Conservation (phyloP, 2,113 vertebrate genomes). For the Leptocoma aspasia region DNA sequence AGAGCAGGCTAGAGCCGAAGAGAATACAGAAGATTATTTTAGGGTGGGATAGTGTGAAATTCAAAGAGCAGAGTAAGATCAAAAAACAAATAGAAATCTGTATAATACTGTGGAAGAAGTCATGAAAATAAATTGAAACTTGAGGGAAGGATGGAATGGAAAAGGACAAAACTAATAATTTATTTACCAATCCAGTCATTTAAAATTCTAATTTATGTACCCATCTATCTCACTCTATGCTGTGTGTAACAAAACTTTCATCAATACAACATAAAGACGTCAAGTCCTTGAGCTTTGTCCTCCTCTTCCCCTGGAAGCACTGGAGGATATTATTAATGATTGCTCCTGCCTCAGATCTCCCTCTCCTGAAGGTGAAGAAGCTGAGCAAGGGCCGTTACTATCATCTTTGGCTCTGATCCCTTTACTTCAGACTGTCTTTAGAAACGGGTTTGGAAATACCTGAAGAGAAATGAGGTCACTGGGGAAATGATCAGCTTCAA, state of each 20-base stretch:
- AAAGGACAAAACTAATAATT: slow-evolving; percentile 35
- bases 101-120: neutral
- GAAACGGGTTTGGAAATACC: neutral
- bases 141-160: neutral
- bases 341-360: neutral
- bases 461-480: neutral
- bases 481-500: neutral
- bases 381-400: neutral
- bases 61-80: neutral
- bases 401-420: neutral
- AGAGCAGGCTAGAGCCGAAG: neutral
- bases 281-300: slow-evolving; percentile 12
- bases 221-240: neutral
- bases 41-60: neutral
- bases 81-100: neutral
- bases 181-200: neutral
- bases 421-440: neutral
- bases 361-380: neutral
- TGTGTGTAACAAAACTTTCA: slow-evolving; percentile 14
- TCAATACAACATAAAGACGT: neutral
- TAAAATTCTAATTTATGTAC: slow-evolving; percentile 40
- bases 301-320: neutral
- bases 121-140: slow-evolving; percentile 32
- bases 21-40: neutral
- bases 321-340: slow-evolving; percentile 3